Evolutionary conservation across 2,888 invertebrate species (phyloP), one percentile per base, ranked within the genome.

Genomic region (Drosophila falleni): DNA sequence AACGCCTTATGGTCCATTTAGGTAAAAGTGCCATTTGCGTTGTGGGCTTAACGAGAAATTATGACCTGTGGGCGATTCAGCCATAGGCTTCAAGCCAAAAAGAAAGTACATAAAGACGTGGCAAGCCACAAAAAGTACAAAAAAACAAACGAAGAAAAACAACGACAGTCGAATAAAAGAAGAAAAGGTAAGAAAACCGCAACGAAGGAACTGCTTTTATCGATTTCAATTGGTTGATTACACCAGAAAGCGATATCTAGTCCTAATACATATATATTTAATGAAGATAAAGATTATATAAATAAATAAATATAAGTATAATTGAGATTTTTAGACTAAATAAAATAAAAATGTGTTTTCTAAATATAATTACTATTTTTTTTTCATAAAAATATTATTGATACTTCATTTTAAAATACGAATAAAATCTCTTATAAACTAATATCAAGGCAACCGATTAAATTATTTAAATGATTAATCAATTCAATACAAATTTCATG

Each of bases 1-100:
- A 88, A 88, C 89, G 90, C 88, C 90, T 88, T 90, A 90, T 90
- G 81, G 90, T 81, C 89, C 90, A 90, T 90, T 90, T 90, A 87
- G 82, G 84, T 76, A 83, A 87, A 91, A 90, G 89, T 90, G 89
- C 80, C 91, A 91, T 91, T 90, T 91, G 90, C 83, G 82, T 85
- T 84, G 62, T 49, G 66, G 77, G 90, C 88, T 91, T 90, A 91
- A 91, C 87, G 80, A 88, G 87, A 90, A 90, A 90, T 89, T 91
- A 90, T 91, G 81, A 83, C 89, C 81, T 65, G 68, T 69, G 87
- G 67, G 83, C 70, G 63, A 66, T 66, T 46, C 64, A 65, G 55
- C 49, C 58, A 64, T 19, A 58, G 50, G 49, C 64, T 65, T 60
- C 16, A 53, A 29, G n/a, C 62, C 68, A 19, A 54, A 59, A 60